Conservation (phyloP, 2,888 invertebrate species). For the Tenodera sinensis region DNA sequence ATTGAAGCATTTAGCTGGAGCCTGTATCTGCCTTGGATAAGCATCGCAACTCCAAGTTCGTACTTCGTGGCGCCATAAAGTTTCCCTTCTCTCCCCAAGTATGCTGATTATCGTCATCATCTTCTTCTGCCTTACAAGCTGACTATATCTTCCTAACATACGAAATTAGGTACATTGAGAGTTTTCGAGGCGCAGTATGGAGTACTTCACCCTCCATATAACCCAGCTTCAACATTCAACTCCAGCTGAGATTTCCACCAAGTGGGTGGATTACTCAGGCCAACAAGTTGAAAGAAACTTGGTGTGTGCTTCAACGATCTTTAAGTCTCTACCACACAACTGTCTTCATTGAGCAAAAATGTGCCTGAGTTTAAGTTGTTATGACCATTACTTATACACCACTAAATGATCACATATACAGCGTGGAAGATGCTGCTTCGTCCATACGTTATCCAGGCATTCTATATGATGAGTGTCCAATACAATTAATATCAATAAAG, state of each 20-base stretch:
- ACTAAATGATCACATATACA: too few species aligned
- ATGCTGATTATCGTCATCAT: neutral
- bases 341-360: too few species aligned
- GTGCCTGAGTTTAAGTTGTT: too few species aligned
- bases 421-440: too few species aligned
- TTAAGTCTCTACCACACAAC: too few species aligned
- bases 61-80: neutral
- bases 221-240: neutral
- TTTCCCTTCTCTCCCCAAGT: neutral
- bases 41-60: neutral
- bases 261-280: neutral
- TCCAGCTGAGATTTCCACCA: neutral
- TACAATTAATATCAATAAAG: too few species aligned
- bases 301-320: neutral
- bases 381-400: too few species aligned
- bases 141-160: neutral
- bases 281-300: neutral
- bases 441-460: too few species aligned
- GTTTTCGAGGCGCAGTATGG: neutral
- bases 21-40: neutral
- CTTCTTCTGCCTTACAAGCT: neutral
- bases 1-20: neutral
- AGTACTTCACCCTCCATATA: neutral
- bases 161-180: neutral
- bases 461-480: too few species aligned